phyloP scores from a whole-genome alignment of 1,140 invertebrate genomes.

The Babylonia areolata region DNA sequence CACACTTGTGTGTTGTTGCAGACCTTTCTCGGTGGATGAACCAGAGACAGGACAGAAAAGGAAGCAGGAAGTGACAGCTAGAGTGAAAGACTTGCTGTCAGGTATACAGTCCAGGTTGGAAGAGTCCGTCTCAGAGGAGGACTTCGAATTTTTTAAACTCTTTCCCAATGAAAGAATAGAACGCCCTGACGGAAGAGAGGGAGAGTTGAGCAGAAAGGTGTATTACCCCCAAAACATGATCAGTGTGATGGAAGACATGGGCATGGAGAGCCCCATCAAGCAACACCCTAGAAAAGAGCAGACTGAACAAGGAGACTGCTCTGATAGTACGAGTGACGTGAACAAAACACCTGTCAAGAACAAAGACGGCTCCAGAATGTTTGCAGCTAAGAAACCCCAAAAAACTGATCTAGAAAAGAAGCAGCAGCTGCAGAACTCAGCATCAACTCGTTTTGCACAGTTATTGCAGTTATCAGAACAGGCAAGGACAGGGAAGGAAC shows the following conservation, averaged over 20 bases:
- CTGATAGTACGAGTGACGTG: too few species aligned
- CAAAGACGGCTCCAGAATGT: too few species aligned
- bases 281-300: not conserved
- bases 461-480: too few species aligned
- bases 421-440: too few species aligned
- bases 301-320: not conserved
- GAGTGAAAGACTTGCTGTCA: not conserved
- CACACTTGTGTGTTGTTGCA: too few species aligned
- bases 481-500: not conserved
- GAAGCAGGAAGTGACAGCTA: not conserved
- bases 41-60: not conserved
- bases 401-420: too few species aligned
- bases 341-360: too few species aligned
- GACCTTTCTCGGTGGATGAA: not conserved
- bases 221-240: not conserved
- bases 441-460: too few species aligned
- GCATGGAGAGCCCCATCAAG: not conserved
- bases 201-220: not conserved
- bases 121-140: not conserved
- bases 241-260: not conserved
- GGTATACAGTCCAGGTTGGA: not conserved
- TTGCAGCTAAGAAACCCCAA: too few species aligned
- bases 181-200: not conserved
- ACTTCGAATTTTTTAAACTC: too few species aligned
- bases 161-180: too few species aligned